These are phyloP conservation scores for Brevimyrus niger DNA, from an alignment of 2,113 vertebrate species.

Conservation along the genomic window DNA sequence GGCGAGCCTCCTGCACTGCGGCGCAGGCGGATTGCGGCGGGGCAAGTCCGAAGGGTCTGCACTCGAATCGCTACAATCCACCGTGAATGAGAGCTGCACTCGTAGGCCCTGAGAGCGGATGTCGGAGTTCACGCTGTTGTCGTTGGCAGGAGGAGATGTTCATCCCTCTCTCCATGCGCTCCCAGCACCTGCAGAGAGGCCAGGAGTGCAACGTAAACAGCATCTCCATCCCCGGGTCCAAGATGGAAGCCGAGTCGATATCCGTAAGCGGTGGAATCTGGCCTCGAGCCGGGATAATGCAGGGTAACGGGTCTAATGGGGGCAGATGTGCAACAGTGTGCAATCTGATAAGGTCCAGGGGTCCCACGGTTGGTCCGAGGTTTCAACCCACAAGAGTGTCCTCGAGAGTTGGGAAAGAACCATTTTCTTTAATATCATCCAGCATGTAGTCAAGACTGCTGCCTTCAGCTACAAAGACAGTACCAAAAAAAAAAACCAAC, in stretches of 20 bases:
- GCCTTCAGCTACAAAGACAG: neutral
- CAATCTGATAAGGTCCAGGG: neutral
- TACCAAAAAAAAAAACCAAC: neutral
- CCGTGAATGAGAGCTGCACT: neutral
- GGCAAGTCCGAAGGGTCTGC: neutral
- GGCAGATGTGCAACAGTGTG: neutral
- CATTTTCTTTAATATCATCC: neutral
- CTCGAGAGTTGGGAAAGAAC: neutral
- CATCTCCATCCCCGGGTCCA: constrained; percentile 27
- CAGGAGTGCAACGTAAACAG: constrained; percentile 24
- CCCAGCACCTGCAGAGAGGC: constrained; percentile 12
- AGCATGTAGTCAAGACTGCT: constrained; percentile 1
- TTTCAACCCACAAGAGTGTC: neutral
- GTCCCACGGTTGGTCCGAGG: neutral
- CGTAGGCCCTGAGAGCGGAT: neutral
- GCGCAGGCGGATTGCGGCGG: neutral
- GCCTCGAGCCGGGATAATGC: neutral
- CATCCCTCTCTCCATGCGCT: constrained; percentile 1
- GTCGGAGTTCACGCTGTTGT: neutral
- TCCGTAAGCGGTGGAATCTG: constrained; percentile 24
- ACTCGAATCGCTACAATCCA: neutral
- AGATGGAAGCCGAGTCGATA: constrained; percentile 33
- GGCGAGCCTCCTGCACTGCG: neutral
- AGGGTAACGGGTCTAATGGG: neutral
- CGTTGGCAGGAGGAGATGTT: constrained; percentile 35